A percentile compares a stretch with the other conserved stretches of the same genome.
These are phyloP conservation scores for Eupeodes latifasciatus DNA, from an alignment of 2,888 invertebrate species.

Conservation along the genomic window DNA sequence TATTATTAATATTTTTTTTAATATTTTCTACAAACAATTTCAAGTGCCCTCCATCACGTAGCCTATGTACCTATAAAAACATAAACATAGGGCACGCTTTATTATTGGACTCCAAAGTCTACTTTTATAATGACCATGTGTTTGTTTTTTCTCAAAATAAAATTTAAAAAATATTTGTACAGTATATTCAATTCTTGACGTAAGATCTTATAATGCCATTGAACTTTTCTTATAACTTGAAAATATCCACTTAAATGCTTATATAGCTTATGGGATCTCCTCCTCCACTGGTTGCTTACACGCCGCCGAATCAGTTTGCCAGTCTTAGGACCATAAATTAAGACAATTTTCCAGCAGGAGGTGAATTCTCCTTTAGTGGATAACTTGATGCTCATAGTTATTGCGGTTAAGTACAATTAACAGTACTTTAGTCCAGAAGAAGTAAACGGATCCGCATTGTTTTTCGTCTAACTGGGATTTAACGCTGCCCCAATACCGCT, in stretches of 20 bases:
- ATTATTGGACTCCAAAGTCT: slow-evolving; percentile 27
- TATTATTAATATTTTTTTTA: background rate
- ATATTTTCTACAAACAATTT: background rate
- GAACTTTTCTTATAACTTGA: slow-evolving; percentile 46
- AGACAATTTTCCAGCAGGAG: slow-evolving; percentile 28
- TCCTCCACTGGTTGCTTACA: too few species aligned
- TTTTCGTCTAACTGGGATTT: slow-evolving; percentile 44
- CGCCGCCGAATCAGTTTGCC: background rate
- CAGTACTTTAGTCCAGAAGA: background rate
- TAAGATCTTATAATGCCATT: slow-evolving; percentile 52
- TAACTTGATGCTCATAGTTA: slow-evolving; percentile 45
- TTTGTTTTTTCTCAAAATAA: background rate
- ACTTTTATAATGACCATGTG: slow-evolving; percentile 34
- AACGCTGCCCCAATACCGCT: background rate
- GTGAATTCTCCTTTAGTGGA: slow-evolving; percentile 29
- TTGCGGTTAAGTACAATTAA: slow-evolving; percentile 28
- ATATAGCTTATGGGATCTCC: background rate
- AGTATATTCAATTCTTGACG: slow-evolving; percentile 50
- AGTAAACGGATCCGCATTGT: slow-evolving; percentile 44
- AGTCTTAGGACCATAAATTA: slow-evolving; percentile 27
- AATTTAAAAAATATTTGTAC: background rate
- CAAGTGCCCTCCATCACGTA: slow-evolving; percentile 5
- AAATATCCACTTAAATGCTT: slow-evolving; percentile 24
- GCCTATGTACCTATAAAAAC: background rate
- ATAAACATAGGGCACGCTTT: background rate